Conservation (phyloP, 2,113 vertebrate species). For the Rhinopomastus cyanomelas region DNA sequence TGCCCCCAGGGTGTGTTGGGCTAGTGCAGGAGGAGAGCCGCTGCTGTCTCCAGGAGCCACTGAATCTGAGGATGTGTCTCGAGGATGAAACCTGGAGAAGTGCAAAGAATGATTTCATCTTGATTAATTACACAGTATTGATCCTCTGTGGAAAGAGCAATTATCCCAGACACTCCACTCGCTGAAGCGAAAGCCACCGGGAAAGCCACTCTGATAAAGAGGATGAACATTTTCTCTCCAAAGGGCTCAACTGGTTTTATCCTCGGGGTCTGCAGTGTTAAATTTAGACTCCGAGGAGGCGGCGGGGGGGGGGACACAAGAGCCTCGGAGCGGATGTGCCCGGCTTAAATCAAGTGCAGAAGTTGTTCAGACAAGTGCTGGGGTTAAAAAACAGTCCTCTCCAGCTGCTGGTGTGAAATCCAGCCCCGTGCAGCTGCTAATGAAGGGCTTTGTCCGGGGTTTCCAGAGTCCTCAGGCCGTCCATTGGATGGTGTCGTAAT, state of each 20-base stretch:
- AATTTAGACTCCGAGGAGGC: conserved; percentile 58
- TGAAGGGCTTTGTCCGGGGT: background rate
- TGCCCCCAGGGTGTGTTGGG: conserved; percentile 42
- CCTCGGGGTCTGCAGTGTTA: conserved; percentile 59
- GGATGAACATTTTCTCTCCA: conserved; percentile 60
- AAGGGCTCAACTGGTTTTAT: conserved; percentile 68
- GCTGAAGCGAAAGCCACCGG: conserved; percentile 68
- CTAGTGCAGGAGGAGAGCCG: background rate
- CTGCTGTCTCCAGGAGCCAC: conserved; percentile 35
- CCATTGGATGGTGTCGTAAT: background rate
- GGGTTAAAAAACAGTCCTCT: background rate
- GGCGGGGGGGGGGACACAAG: background rate
- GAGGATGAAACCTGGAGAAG: conserved; percentile 68
- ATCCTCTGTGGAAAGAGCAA: conserved; percentile 73
- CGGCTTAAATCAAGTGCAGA: conserved; percentile 6
- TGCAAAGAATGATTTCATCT: conserved; percentile 70
- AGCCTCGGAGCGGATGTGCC: conserved; percentile 6
- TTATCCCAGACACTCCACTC: conserved; percentile 66
- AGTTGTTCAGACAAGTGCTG: background rate
- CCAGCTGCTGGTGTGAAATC: background rate
- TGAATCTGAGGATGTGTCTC: conserved; percentile 59
- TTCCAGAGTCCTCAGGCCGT: background rate
- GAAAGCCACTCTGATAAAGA: conserved; percentile 71
- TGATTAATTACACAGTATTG: conserved; percentile 73
- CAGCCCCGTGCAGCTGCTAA: background rate